Evolutionary conservation across 2,797 vertebrate species (phyloP).

Genomic region (Synaphobranchus kaupii): DNA sequence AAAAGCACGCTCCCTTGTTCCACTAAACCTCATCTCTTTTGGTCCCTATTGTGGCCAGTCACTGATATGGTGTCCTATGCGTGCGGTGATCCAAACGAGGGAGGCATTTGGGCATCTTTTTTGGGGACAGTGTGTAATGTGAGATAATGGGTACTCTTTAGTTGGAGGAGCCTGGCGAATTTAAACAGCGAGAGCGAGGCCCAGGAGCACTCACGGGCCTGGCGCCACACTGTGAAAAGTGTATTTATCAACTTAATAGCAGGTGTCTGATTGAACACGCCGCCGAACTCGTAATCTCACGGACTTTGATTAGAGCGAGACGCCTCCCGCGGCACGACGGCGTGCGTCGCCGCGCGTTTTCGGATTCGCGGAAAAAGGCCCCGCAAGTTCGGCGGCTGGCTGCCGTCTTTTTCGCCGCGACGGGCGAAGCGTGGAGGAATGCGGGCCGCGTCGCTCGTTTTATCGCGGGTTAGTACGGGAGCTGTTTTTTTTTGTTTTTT

Average conservation of each 20-base stretch:
- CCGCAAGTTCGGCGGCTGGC: not conserved
- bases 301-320: constrained; percentile 78
- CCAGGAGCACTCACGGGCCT: constrained; percentile 72
- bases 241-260: constrained; percentile 84
- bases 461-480: not conserved
- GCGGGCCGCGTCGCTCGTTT: not conserved
- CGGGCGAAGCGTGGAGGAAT: not conserved
- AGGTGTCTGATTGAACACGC: constrained; percentile 79
- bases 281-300: constrained; percentile 34
- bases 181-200: constrained; percentile 68
- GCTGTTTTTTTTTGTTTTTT: not conserved
- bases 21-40: constrained; percentile 49
- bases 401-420: not conserved
- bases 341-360: not conserved
- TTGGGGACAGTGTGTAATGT: constrained; percentile 70
- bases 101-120: constrained; percentile 64
- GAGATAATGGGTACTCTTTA: constrained; percentile 69
- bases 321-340: not conserved
- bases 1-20: constrained; percentile 33
- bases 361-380: not conserved
- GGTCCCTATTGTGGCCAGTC: constrained; percentile 61
- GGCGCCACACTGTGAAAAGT: constrained; percentile 78
- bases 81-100: constrained; percentile 45
- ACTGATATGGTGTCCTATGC: constrained; percentile 54
- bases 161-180: constrained; percentile 58